Evolutionary conservation across 2,797 vertebrate species (phyloP).

Genomic region (Microcaecilia unicolor): DNA sequence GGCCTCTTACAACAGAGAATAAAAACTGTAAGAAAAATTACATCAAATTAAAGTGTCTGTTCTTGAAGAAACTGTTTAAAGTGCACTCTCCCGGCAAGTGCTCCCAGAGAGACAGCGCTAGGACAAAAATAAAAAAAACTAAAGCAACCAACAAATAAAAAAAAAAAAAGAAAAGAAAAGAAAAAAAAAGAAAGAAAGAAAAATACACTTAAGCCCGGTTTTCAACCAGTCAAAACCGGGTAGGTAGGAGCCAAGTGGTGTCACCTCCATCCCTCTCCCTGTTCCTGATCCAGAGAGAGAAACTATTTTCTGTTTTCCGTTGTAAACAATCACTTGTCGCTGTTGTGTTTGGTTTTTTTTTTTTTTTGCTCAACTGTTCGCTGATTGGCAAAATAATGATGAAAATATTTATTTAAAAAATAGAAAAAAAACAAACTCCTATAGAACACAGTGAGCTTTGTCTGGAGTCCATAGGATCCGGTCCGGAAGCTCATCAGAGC

Average conservation of each 20-base stretch:
- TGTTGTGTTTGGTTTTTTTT: too few species aligned
- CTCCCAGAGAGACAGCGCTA: constrained; percentile 58
- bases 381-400: constrained; percentile 64
- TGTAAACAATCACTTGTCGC: constrained; percentile 81
- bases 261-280: constrained; percentile 46
- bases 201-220: constrained; percentile 65
- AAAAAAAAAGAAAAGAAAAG: constrained; percentile 40
- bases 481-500: constrained; percentile 57
- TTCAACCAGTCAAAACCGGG: constrained; percentile 69
- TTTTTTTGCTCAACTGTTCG: constrained; percentile 62
- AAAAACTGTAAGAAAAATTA: constrained; percentile 60
- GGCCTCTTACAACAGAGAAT: too few species aligned
- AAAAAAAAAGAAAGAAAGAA: constrained; percentile 36
- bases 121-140: constrained; percentile 33
- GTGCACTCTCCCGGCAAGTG: constrained; percentile 71
- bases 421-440: constrained; percentile 61
- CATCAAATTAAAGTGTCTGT: constrained; percentile 70
- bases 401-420: constrained; percentile 59
- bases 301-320: constrained; percentile 66
- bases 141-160: constrained; percentile 1
- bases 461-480: constrained; percentile 66
- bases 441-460: constrained; percentile 68
- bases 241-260: constrained; percentile 41
- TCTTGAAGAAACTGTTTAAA: constrained; percentile 67
- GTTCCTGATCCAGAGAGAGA: constrained; percentile 48